Evolutionary conservation across 2,113 vertebrate genomes (phyloP).

Genomic region (Urocitellus parryii): DNA sequence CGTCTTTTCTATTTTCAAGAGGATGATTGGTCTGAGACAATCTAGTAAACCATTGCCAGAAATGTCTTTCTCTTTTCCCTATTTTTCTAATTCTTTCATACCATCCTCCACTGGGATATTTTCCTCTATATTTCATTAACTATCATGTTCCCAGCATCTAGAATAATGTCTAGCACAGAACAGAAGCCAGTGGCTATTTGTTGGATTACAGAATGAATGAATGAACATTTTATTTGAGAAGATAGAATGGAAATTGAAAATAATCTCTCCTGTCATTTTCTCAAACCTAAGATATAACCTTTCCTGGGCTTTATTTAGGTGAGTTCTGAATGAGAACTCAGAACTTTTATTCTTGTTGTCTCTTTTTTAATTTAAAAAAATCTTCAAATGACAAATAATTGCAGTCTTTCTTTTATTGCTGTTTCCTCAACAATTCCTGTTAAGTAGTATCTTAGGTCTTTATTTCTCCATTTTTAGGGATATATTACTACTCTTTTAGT

Average conservation of each 20-base stretch:
- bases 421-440: background rate
- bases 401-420: background rate
- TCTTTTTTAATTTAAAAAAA: constrained; percentile 1
- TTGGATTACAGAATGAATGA: constrained; percentile 19
- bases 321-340: constrained; percentile 2
- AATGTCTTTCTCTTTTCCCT: background rate
- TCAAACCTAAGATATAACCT: background rate
- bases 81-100: background rate
- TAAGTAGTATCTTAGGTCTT: constrained; percentile 12
- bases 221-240: constrained; percentile 47
- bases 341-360: background rate
- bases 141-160: background rate
- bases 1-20: constrained; percentile 30
- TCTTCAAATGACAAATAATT: background rate
- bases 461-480: constrained; percentile 36
- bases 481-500: constrained; percentile 26
- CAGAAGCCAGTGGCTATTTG: background rate
- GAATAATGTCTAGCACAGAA: background rate
- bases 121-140: background rate
- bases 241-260: constrained; percentile 22
- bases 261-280: background rate
- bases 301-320: background rate
- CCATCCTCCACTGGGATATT: background rate
- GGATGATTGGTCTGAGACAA: background rate
- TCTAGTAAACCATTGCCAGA: background rate